These are phyloP conservation scores for Agrotis exclamationis DNA, from an alignment of 2,888 invertebrate genomes.

Conservation along the genomic window DNA sequence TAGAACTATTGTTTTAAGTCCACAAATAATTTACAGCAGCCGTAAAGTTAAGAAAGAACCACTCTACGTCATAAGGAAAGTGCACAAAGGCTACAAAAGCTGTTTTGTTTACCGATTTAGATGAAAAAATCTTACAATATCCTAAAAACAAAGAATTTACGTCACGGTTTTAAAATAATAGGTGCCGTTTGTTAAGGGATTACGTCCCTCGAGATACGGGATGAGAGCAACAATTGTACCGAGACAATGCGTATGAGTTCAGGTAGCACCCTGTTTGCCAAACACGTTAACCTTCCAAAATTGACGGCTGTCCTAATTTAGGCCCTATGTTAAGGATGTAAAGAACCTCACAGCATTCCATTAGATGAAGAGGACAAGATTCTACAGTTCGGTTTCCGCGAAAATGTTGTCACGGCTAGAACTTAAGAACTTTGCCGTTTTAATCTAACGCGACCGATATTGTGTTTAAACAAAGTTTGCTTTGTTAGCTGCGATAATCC, in stretches of 20 bases:
- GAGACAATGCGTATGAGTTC: conserved; percentile 83
- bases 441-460: conserved; percentile 66
- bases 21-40: conserved; percentile 71
- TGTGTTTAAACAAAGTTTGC: conserved; percentile 71
- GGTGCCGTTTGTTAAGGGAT: conserved; percentile 85
- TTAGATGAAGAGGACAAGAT: conserved; percentile 38
- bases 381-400: conserved; percentile 70
- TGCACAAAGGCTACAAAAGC: conserved; percentile 67
- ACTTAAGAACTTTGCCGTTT: conserved; percentile 68
- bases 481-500: conserved; percentile 75
- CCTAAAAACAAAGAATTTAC: conserved; percentile 80
- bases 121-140: conserved; percentile 69
- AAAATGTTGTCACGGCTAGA: conserved; percentile 70
- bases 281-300: conserved; percentile 63
- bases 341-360: conserved; percentile 17
- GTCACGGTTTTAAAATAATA: conserved; percentile 86
- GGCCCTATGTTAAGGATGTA: conserved; percentile 46
- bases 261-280: conserved; percentile 83
- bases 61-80: conserved; percentile 64
- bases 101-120: conserved; percentile 72
- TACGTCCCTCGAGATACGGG: conserved; percentile 78
- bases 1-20: conserved; percentile 64
- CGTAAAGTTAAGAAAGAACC: conserved; percentile 66
- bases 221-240: conserved; percentile 81
- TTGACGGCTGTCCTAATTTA: conserved; percentile 52